Evolutionary conservation across 2,888 invertebrate species (phyloP).

Genomic region (Tineola bisselliella): DNA sequence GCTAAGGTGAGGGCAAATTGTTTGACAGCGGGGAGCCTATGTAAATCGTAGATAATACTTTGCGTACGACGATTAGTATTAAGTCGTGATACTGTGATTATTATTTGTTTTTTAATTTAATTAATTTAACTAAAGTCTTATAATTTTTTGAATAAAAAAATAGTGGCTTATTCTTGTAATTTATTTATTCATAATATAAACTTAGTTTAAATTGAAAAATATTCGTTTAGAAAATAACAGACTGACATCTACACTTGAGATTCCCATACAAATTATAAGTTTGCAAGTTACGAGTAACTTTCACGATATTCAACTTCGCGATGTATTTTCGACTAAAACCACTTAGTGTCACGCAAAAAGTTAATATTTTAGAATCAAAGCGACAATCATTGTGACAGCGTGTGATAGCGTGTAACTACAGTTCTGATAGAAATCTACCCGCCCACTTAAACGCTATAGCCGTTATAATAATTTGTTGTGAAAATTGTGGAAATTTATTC

Average conservation of each 20-base stretch:
- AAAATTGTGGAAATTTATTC: slow-evolving; percentile 5
- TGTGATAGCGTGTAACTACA: not conserved
- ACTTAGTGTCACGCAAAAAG: slow-evolving; percentile 13
- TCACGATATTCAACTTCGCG: not conserved
- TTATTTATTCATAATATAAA: too few relatives aligned
- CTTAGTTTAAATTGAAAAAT: too few relatives aligned
- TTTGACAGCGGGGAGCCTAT: not conserved
- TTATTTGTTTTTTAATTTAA: too few relatives aligned
- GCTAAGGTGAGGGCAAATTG: not conserved
- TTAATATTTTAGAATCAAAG: slow-evolving; percentile 13
- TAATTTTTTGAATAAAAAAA: too few relatives aligned
- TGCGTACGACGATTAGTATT: not conserved
- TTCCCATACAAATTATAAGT: too few relatives aligned
- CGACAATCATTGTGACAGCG: slow-evolving; percentile 11
- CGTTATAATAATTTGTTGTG: slow-evolving; percentile 9
- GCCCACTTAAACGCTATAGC: slow-evolving; percentile 9
- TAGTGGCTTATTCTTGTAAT: too few relatives aligned
- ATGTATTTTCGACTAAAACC: not conserved
- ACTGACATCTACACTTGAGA: too few relatives aligned
- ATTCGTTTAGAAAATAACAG: too few relatives aligned
- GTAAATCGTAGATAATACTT: not conserved
- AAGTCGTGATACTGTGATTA: too few relatives aligned
- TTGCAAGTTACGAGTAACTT: too few relatives aligned
- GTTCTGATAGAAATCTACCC: not conserved
- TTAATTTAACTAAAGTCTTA: too few relatives aligned